These are phyloP conservation scores for Temnopleurus reevesii DNA, from an alignment of 53 echinoderm and acorn worm species.

Conservation along the genomic window DNA sequence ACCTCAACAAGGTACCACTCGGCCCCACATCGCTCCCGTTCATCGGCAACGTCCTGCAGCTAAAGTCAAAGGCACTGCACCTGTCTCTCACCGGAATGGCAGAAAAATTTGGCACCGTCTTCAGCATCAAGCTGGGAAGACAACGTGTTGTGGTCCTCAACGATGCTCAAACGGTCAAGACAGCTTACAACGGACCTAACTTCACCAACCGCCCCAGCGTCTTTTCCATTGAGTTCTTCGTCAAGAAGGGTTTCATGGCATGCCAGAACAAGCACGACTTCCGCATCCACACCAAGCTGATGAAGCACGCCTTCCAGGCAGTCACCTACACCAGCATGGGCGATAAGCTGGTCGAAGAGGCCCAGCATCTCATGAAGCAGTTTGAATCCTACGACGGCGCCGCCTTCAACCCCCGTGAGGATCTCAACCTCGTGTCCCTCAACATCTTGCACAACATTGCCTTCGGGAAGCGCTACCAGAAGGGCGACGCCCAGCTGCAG, in stretches of 20 bases:
- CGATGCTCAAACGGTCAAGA: slow-evolving; percentile 77
- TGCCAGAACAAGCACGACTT: slow-evolving; percentile 84
- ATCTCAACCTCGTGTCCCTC: slow-evolving; percentile 88
- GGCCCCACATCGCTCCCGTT: slow-evolving; percentile 91
- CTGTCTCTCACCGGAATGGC: slow-evolving; percentile 78
- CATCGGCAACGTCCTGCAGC: slow-evolving; percentile 86
- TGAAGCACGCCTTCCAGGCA: slow-evolving; percentile 91
- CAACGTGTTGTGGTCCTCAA: slow-evolving; percentile 91
- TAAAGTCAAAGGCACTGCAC: slow-evolving; percentile 81
- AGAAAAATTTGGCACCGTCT: slow-evolving; percentile 75
- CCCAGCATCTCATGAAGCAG: slow-evolving; percentile 67
- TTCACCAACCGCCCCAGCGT: slow-evolving; percentile 89
- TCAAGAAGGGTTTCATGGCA: slow-evolving; percentile 92
- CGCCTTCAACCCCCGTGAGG: slow-evolving; percentile 89
- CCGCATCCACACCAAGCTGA: slow-evolving; percentile 91
- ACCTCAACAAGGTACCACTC: slow-evolving; percentile 70
- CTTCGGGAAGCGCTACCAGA: slow-evolving; percentile 89
- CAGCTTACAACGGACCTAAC: slow-evolving; percentile 91
- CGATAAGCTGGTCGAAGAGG: slow-evolving; percentile 81
- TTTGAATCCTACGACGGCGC: slow-evolving; percentile 71
- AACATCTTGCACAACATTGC: slow-evolving; percentile 97
- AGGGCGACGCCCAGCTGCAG: slow-evolving; percentile 76
- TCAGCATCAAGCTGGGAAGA: slow-evolving; percentile 88
- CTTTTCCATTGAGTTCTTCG: slow-evolving; percentile 94
- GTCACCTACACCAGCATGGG: slow-evolving; percentile 86